Base-by-base conservation (phyloP, 1,140 invertebrate species). In the Aricia agestis region DNA sequence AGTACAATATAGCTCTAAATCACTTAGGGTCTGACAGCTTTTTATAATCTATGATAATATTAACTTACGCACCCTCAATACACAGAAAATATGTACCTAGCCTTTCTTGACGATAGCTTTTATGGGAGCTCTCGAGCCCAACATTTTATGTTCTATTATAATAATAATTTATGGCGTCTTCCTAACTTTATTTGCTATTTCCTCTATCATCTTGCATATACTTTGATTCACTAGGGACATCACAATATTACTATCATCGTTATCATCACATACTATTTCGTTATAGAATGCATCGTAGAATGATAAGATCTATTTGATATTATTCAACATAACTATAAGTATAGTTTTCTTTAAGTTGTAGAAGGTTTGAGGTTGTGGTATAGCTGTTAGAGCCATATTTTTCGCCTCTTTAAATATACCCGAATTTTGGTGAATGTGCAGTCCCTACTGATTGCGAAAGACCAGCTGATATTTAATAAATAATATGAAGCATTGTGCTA, bases 1-100 rank as follows among this genome's bases (percentile, higher is more conserved):
- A 42, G 11, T 2, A 42, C 41, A 1, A 11, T 42, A 42, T 1
- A n/a, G 45, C 11, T 11, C 9, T 52, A 52, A 52, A 52, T 52
- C 45, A 52, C 45, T 52, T 52, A 52, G 45, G 45, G 5, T 52
- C 45, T 52, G 45, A 13, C 45, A 52, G 41, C 11, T 36, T 15
- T 52, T 52, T 52, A 52, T 52, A 52, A 52, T 52, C 45, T 52
- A 52, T 52, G 45, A 15, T 52, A 52, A 52, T 52, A 52, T 52
- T 52, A 52, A 52, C 45, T 52, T 52, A 52, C 45, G 45, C 6
- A 52, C 45, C 45, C 45, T 52, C 9, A 13, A 52, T 52, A 52
- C 45, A 52, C 45, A 52, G 45, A 52, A 52, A 52, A 52, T 52
- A 52, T 52, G 45, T 11, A 52, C 45, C 45, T 52, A 52, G 45